A percentile compares a stretch with the other conserved stretches of the same genome.
Evolutionary conservation across 2,113 vertebrate genomes (phyloP).

Genomic region (Scophthalmus maximus): DNA sequence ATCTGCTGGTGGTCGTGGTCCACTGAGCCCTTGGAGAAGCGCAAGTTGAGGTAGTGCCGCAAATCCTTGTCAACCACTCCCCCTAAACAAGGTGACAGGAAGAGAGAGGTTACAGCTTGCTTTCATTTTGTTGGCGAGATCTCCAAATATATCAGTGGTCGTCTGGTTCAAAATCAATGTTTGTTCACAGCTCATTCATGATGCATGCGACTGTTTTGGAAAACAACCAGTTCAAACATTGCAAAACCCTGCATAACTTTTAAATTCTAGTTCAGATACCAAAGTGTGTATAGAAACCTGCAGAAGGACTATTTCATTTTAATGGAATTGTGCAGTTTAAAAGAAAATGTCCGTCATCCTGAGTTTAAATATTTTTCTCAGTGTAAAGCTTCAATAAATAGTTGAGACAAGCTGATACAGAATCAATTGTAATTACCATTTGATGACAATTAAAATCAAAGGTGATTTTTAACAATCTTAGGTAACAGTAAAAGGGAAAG

Average conservation of each 20-base stretch:
- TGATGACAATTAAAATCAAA: not conserved
- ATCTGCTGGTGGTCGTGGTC: constrained; percentile 99
- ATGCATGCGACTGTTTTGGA: not conserved
- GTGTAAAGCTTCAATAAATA: not conserved
- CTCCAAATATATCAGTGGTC: not conserved
- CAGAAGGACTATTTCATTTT: not conserved
- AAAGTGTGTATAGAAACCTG: not conserved
- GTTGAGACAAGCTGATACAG: constrained; percentile 2
- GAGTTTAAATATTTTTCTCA: not conserved
- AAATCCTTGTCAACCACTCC: constrained; percentile 99
- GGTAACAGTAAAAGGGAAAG: not conserved
- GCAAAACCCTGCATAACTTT: constrained; percentile 6
- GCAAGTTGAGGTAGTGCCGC: constrained; percentile 99
- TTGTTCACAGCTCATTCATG: not conserved
- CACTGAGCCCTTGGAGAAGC: constrained; percentile 98
- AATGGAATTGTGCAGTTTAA: not conserved
- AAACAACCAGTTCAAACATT: not conserved
- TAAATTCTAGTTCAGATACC: not conserved
- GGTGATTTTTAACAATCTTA: not conserved
- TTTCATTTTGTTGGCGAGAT: not conserved
- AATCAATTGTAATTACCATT: not conserved
- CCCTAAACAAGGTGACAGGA: constrained; percentile 80
- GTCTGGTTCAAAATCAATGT: not conserved
- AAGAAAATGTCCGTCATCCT: not conserved
- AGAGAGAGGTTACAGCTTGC: constrained; percentile 18